Percentiles rank a stretch among this genome's conserved stretches.
Conservation (phyloP, 2,113 vertebrate species). For the Xiphophorus hellerii region DNA sequence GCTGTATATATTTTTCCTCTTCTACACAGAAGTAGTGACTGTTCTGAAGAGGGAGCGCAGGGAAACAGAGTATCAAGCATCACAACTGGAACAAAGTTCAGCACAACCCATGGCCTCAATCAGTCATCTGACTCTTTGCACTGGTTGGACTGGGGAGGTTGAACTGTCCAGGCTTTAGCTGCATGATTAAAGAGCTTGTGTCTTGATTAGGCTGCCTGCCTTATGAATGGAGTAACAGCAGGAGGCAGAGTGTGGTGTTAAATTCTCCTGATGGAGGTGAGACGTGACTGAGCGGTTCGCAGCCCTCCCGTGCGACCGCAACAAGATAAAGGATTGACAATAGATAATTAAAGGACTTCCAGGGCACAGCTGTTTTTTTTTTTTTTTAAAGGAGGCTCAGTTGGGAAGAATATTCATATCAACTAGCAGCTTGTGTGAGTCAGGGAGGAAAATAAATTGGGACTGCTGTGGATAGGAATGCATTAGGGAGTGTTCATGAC, state of each 20-base stretch:
- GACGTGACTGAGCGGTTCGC: slow-evolving; percentile 37
- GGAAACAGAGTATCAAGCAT: slow-evolving; percentile 44
- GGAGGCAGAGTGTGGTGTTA: slow-evolving; percentile 48
- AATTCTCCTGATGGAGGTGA: slow-evolving; percentile 64
- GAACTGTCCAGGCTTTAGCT: slow-evolving; percentile 25
- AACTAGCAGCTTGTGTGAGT: slow-evolving; percentile 59
- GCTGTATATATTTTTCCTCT: slow-evolving; percentile 30
- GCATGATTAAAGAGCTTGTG: slow-evolving; percentile 62
- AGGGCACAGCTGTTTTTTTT: slow-evolving; percentile 55
- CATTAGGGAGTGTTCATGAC: slow-evolving; percentile 52
- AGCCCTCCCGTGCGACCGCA: slow-evolving; percentile 44
- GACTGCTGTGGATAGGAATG: slow-evolving; percentile 20
- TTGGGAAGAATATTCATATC: slow-evolving; percentile 66
- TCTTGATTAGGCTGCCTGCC: slow-evolving; percentile 48
- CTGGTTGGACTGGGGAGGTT: slow-evolving; percentile 38
- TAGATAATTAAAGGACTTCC: slow-evolving; percentile 75
- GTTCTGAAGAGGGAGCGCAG: slow-evolving; percentile 3
- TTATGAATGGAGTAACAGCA: slow-evolving; percentile 60
- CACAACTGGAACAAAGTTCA: slow-evolving; percentile 34
- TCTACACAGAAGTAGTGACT: slow-evolving; percentile 23
- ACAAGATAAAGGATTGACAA: slow-evolving; percentile 67
- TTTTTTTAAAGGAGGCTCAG: slow-evolving; percentile 54
- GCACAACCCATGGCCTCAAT: slow-evolving; percentile 57
- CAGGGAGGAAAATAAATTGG: slow-evolving; percentile 50
- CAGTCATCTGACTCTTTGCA: slow-evolving; percentile 51